phyloP scores from a whole-genome alignment of 2,888 invertebrate species.

The Noctua janthe region DNA sequence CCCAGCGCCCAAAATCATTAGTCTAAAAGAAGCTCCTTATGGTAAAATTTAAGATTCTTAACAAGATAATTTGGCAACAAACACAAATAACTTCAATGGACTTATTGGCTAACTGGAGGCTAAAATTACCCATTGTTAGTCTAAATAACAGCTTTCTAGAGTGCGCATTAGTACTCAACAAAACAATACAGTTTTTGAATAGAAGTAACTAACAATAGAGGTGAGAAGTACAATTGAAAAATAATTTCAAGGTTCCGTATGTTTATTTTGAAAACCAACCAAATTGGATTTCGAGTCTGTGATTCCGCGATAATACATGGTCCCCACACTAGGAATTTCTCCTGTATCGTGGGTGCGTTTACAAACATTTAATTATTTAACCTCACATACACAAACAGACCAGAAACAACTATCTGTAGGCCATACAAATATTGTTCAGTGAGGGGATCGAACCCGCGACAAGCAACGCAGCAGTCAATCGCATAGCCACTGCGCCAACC shows the following conservation, averaged over 20 bases:
- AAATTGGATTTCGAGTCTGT: neutral
- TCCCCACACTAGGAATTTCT: no score
- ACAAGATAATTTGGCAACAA: constrained; percentile 32
- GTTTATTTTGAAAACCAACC: neutral
- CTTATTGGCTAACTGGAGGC: constrained; percentile 26
- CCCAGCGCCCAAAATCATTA: neutral
- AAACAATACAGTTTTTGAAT: constrained; percentile 66
- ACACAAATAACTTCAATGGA: constrained; percentile 22
- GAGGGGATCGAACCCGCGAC: no score
- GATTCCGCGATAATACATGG: neutral
- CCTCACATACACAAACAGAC: no score
- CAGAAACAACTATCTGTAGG: no score
- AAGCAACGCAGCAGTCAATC: no score
- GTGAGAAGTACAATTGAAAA: neutral
- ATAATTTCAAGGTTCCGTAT: constrained; percentile 49
- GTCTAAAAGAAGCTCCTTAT: neutral
- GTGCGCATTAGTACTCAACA: constrained; percentile 45
- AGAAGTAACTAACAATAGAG: constrained; percentile 57
- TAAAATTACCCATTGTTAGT: constrained; percentile 55
- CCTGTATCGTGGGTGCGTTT: no score
- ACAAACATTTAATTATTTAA: no score
- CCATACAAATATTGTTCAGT: no score
- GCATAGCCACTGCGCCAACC: no score
- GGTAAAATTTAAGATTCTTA: neutral
- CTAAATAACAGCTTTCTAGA: constrained; percentile 51